Conservation (phyloP, 2,113 vertebrate genomes). For the Corythornis madagascariensis region DNA sequence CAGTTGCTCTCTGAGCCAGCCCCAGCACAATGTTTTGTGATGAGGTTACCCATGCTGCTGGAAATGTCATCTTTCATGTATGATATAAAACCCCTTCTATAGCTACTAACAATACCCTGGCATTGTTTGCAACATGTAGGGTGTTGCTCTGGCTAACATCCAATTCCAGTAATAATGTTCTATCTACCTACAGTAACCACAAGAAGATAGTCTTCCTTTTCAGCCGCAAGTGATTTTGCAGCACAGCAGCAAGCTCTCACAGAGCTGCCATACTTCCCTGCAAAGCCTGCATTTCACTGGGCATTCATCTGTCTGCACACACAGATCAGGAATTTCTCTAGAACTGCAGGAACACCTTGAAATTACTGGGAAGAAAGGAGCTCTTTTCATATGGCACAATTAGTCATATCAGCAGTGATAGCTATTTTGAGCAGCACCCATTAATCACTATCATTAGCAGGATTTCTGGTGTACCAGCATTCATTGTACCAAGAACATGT, state of each 20-base stretch:
- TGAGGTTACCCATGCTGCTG: conserved; percentile 26
- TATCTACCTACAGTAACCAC: conserved; percentile 44
- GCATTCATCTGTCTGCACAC: background rate
- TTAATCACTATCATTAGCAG: conserved; percentile 63
- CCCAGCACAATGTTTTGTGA: background rate
- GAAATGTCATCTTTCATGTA: conserved; percentile 61
- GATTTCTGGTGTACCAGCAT: conserved; percentile 51
- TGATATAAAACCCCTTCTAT: conserved; percentile 38
- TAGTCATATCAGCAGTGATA: conserved; percentile 34
- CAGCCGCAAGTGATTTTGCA: background rate
- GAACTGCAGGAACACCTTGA: conserved; percentile 24
- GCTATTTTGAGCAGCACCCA: conserved; percentile 39
- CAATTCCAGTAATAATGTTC: background rate
- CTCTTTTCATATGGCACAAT: conserved; percentile 17
- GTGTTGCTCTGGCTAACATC: conserved; percentile 7
- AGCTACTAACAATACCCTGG: conserved; percentile 39
- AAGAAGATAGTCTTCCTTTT: background rate
- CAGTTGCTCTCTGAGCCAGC: background rate
- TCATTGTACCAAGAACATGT: conserved; percentile 41
- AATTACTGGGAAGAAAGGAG: conserved; percentile 13
- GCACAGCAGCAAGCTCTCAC: background rate
- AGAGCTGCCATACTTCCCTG: background rate
- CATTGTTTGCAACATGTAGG: conserved; percentile 16
- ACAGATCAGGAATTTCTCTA: background rate
- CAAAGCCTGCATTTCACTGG: background rate